Conservation (phyloP, 2,797 vertebrate genomes). For the Nyctalus aviator region DNA sequence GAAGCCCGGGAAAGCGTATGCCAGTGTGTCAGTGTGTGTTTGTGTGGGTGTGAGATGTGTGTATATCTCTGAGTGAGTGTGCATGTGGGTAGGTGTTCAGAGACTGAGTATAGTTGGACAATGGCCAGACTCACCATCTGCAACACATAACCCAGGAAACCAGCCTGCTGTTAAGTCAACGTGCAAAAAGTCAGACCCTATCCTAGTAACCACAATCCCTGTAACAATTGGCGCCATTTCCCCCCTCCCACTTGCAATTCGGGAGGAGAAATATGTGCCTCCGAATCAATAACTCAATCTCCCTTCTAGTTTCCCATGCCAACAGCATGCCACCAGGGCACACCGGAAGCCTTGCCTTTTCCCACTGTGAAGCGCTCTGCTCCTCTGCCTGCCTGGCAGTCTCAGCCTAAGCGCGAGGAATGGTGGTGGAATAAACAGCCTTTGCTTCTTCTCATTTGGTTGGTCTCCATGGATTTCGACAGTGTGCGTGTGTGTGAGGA, state of each 20-base stretch:
- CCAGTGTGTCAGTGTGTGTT: neutral
- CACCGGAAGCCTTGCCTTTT: neutral
- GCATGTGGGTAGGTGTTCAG: neutral
- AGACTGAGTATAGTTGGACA: neutral
- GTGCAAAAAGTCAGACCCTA: neutral
- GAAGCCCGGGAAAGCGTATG: neutral
- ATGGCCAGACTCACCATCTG: neutral
- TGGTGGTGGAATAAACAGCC: neutral
- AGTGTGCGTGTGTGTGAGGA: neutral
- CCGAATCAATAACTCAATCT: neutral
- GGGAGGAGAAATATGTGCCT: neutral
- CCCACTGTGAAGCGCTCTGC: neutral
- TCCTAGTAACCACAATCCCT: neutral
- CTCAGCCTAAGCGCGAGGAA: neutral
- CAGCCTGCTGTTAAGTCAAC: neutral
- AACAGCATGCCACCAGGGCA: rapidly evolving
- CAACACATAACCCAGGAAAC: neutral
- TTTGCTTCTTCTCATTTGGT: neutral
- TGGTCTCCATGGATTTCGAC: neutral
- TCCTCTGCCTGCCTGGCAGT: neutral
- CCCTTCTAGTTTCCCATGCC: neutral
- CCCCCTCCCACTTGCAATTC: too few relatives aligned
- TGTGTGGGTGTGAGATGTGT: neutral
- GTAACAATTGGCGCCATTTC: neutral
- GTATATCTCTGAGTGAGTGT: neutral